These are phyloP conservation scores for Pluvianellus socialis DNA, from an alignment of 2,113 vertebrate genomes.

Conservation along the genomic window DNA sequence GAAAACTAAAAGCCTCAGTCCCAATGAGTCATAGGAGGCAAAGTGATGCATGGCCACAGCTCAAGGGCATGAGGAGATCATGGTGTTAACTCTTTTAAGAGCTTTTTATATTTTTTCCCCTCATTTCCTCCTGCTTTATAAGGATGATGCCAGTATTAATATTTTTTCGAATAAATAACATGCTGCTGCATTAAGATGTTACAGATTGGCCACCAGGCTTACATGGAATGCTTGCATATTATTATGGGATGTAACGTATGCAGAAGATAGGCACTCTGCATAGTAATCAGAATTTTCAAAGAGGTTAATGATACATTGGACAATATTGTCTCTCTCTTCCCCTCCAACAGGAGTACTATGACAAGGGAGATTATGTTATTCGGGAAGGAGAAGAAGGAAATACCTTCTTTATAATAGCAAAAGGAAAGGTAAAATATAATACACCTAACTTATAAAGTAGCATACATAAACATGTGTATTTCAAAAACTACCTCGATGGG, in stretches of 20 bases:
- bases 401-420: conserved; percentile 93
- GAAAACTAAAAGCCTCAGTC: neutral
- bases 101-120: neutral
- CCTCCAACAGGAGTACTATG: conserved; percentile 83
- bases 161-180: neutral
- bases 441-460: neutral
- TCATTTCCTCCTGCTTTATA: neutral
- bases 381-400: conserved; percentile 91
- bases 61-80: neutral
- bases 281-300: neutral
- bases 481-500: neutral
- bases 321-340: neutral
- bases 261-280: neutral
- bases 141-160: neutral
- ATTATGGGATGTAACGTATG: neutral
- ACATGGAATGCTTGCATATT: neutral
- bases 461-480: neutral
- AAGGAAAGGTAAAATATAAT: conserved; percentile 84
- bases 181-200: neutral
- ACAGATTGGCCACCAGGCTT: neutral
- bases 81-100: neutral
- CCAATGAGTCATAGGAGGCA: neutral
- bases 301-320: neutral
- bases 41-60: neutral
- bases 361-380: conserved; percentile 92